Evolutionary conservation across 2,797 vertebrate genomes (phyloP), one percentile per base, ranked within the genome.

Genomic region (Pelodytes ibericus): DNA sequence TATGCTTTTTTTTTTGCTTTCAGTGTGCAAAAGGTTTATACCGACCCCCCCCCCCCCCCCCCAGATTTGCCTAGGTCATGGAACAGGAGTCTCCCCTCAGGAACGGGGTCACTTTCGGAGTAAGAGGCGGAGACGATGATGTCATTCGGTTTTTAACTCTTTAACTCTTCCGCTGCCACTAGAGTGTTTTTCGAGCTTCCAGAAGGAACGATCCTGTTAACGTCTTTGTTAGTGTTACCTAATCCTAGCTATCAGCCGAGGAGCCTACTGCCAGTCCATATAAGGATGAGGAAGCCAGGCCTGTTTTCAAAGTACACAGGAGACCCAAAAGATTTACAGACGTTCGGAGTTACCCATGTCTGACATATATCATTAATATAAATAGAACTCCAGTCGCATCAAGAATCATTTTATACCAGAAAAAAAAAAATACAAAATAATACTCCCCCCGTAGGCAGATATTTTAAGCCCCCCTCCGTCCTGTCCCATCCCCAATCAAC

Each of bases 181-280:
- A 20, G 4, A 3, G 18, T 33, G 60, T 10, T 33, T 20, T 36
- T 62, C n/a, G 4, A 27, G 27, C 10, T 58, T 18, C 56, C 2
- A 4, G n/a, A 20, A 61, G 18, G 3, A 6, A 39, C n/a, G n/a
- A 44, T 30, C 20, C 68, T 26, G 47, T 53, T 64, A 65, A 64
- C 75, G 72, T 78, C 62, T 61, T 60, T 79, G 76, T 79, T 79
- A 73, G 67, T 71, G 47, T 79, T 79, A 79, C 22, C 24, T 68
- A 73, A 78, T 73, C 71, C 70, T 13, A 29, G 3, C 16, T 63
- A 72, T 73, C 56, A 22, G 15, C 16, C 39, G 20, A 68, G 25
- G 47, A 72, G 26, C 66, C 10, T 44, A 66, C 22, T 25, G 57
- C 33, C 26, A 67, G 44, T 7, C 70, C 76, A 63, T 79, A 73